Evolutionary conservation across 2,113 vertebrate genomes (phyloP).

Genomic region (Planiliza haematocheilus): DNA sequence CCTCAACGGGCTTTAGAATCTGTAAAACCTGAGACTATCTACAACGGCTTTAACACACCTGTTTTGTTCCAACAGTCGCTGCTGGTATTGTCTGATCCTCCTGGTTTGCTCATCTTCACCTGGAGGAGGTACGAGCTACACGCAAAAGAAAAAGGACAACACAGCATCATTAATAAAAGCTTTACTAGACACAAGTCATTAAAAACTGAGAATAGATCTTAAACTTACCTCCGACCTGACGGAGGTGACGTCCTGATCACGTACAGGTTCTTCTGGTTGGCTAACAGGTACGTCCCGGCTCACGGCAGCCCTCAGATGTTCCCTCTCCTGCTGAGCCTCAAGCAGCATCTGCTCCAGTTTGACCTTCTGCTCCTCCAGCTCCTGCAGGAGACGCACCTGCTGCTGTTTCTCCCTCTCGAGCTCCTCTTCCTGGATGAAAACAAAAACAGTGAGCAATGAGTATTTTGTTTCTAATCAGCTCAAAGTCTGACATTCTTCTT

Average conservation of each 20-base stretch:
- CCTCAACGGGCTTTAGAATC: no score
- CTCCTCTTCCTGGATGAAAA: constrained; percentile 82
- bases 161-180: no score
- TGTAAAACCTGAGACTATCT: no score
- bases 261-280: constrained; percentile 21
- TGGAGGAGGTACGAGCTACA: constrained; percentile 44
- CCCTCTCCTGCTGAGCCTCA: constrained; percentile 79
- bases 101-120: constrained; percentile 74
- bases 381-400: constrained; percentile 87
- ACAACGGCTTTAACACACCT: constrained; percentile 82
- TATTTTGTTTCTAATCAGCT: no score
- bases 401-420: constrained; percentile 88
- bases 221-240: constrained; percentile 12
- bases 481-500: no score
- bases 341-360: constrained; percentile 84
- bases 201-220: neutral
- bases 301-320: constrained; percentile 63
- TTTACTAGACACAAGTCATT: neutral
- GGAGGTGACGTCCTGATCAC: constrained; percentile 22
- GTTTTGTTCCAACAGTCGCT: constrained; percentile 87
- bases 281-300: constrained; percentile 5
- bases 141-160: neutral
- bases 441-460: neutral
- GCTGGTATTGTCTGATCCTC: constrained; percentile 85
- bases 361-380: constrained; percentile 87